Evolutionary conservation across 2,113 vertebrate genomes (phyloP).

Genomic region (Pollachius pollachius): DNA sequence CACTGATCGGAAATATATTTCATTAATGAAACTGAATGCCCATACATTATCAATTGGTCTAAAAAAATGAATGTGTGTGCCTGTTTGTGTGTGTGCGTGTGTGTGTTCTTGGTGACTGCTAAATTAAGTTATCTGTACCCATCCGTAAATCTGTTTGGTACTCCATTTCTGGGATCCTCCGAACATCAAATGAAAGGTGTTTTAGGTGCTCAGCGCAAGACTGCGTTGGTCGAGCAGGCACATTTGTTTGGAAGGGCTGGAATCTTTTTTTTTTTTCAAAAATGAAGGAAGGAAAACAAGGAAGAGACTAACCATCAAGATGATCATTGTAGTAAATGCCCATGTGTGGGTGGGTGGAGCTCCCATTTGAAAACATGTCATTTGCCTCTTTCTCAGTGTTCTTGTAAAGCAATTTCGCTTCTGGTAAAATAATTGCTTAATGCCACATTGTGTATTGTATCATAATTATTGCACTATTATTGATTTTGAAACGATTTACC

Average conservation of each 20-base stretch:
- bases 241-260: neutral
- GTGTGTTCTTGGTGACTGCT: neutral
- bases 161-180: conserved; percentile 26
- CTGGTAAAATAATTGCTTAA: conserved; percentile 69
- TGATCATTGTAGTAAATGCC: conserved; percentile 29
- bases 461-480: conserved; percentile 74
- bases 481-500: conserved; percentile 69
- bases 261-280: neutral
- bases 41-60: neutral
- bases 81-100: neutral
- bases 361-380: conserved; percentile 18
- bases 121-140: conserved; percentile 8
- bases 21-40: neutral
- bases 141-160: conserved; percentile 44
- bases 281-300: neutral
- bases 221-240: conserved; percentile 7
- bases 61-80: conserved; percentile 12
- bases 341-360: conserved; percentile 13
- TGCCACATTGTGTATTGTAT: conserved; percentile 72
- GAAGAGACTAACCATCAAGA: neutral
- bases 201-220: neutral
- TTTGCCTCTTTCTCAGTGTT: conserved; percentile 48
- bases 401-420: conserved; percentile 66
- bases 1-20: neutral
- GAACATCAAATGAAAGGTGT: conserved; percentile 28